Conservation (phyloP, 1,140 invertebrate genomes). For the Mamestra configurata region DNA sequence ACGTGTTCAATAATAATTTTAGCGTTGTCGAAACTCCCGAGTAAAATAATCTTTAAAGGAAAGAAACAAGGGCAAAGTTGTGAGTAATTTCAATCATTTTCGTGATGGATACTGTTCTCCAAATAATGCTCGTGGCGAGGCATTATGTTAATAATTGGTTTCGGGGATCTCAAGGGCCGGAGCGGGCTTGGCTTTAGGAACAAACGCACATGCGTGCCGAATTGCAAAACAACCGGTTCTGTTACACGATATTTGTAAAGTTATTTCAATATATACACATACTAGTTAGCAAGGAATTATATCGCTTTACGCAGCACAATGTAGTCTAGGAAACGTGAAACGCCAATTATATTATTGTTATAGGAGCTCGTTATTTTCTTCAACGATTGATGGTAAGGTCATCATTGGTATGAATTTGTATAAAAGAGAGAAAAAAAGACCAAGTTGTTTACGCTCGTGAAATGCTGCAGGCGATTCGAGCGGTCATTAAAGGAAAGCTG, state of each 20-base stretch:
- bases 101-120: conserved; percentile 74
- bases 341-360: conserved; percentile 45
- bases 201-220: conserved; percentile 70
- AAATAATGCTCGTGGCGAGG: conserved; percentile 73
- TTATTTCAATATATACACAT: conserved; percentile 66
- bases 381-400: conserved; percentile 52
- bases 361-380: conserved; percentile 56
- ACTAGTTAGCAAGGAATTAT: conserved; percentile 51
- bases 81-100: conserved; percentile 78
- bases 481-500: conserved; percentile 79
- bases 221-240: conserved; percentile 75
- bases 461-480: conserved; percentile 69
- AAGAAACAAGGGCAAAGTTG: conserved; percentile 55
- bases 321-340: conserved; percentile 44
- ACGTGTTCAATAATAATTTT: conserved; percentile 4
- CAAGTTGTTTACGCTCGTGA: conserved; percentile 69
- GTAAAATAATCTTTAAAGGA: conserved; percentile 58
- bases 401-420: conserved; percentile 55
- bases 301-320: conserved; percentile 3
- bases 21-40: conserved; percentile 6
- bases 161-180: conserved; percentile 66
- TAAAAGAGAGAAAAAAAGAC: conserved; percentile 62
- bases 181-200: conserved; percentile 62
- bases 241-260: conserved; percentile 64
- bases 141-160: conserved; percentile 78